Evolutionary conservation across 2,797 vertebrate species (phyloP), one percentile per base, ranked within the genome.

Genomic region (Acridotheres tristis): DNA sequence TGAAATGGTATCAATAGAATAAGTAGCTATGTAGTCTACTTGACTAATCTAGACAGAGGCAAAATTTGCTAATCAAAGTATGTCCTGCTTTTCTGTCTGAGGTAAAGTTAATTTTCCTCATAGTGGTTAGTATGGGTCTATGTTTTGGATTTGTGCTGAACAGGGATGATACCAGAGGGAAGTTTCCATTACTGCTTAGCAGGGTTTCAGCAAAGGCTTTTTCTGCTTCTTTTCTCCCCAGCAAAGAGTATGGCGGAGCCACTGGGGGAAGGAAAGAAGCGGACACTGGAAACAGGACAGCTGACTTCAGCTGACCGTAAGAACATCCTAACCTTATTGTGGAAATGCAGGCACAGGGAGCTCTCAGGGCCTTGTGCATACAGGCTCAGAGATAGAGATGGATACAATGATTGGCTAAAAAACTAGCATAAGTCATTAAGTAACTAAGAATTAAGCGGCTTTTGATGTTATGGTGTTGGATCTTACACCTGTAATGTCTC

Each of bases 231-330:
- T 18, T 25, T 8, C 0, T 2, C 2, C 26, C 3, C 12, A 77
- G 26, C 0, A 3, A 73, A 16, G 1, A 17, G 9, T 9, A 26
- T 20, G 12, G 1, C 11, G 5, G 12, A 27, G 13, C 15, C 25
- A 25, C 16, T 14, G 30, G 9, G 11, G 26, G 17, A 58, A 43
- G 17, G 53, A 51, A 62, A 66, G 22, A 17, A 53, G 2, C 1
- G 57, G 12, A 10, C 12, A 40, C 8, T 13, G 21, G 22, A 34
- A 30, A 69, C 0, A 0, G 18, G 43, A 51, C 26, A 65, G 7
- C 21, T 42, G n/a, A 57, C 10, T 23, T n/a, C 16, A 62, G 1
- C 4, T 50, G 32, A 36, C 29, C 4, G 9, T 14, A 36, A 25
- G 10, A 47, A 14, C 55, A 30, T 42, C 10, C n/a, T 23, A 71